These are phyloP conservation scores for Diglossa brunneiventris DNA, from an alignment of 2,113 vertebrate genomes.

Conservation along the genomic window DNA sequence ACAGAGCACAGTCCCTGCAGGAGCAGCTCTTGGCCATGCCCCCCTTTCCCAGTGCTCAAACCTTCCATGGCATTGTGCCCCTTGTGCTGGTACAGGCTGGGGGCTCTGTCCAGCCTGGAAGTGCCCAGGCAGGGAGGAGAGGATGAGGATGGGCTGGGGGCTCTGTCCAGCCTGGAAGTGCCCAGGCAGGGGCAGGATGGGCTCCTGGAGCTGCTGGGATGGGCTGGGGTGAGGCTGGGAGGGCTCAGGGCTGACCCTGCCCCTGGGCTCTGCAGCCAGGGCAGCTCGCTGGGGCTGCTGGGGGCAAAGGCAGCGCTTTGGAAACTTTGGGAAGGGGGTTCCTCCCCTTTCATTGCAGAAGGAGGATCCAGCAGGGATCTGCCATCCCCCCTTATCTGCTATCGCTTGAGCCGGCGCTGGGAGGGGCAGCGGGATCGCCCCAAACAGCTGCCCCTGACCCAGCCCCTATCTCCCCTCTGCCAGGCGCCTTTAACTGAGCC, in stretches of 20 bases:
- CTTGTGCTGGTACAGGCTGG: not conserved
- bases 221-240: accelerated
- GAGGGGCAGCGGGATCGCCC: not conserved
- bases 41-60: not conserved
- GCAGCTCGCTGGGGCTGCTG: not conserved
- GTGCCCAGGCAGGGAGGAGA: not conserved
- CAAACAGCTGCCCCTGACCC: accelerated
- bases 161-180: too few species aligned
- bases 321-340: not conserved
- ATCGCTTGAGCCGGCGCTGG: not conserved
- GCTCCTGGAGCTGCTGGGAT: not conserved
- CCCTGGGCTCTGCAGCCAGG: not conserved
- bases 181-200: too few species aligned
- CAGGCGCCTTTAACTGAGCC: not conserved
- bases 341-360: accelerated
- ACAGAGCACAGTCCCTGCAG: not conserved
- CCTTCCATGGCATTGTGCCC: not conserved
- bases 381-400: not conserved
- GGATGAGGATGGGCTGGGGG: not conserved
- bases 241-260: not conserved
- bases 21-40: not conserved
- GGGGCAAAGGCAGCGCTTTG: not conserved
- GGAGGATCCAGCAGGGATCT: not conserved
- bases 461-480: not conserved
- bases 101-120: not conserved